Base-by-base conservation (phyloP, 2,113 vertebrate species). In the Ondatra zibethicus region DNA sequence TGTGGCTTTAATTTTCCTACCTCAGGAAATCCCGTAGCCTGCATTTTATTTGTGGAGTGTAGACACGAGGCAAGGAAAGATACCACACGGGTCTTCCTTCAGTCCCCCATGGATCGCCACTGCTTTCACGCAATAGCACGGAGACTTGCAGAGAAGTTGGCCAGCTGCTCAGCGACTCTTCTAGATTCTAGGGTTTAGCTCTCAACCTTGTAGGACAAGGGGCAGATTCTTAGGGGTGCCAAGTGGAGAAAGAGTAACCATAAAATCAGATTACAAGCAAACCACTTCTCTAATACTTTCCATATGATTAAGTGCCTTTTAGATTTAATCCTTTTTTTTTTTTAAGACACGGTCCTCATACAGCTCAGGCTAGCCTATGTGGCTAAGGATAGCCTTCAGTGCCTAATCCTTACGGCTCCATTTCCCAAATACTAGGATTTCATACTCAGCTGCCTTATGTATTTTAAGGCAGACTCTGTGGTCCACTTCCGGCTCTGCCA, bases 31-130 rank as follows among this genome's bases (percentile, higher is more conserved):
- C 52, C 94, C 82, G 72, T 33, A 55, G 55, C 89, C 94, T n/a
- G 27, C 33, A 17, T 80, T 19, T 70, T 81, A n/a, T 76, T 80
- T 89, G 45, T 52, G 29, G 42, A 78, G 27, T 90, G 80, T 80
- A 93, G 52, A 89, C 92, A 91, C 58, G 42, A 68, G 31, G 55
- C n/a, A 87, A 76, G 31, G 50, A 55, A 92, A 95, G 16, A n/a
- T 39, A 73, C 23, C 2, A 7, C 73, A 52, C 36, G 42, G 50
- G 4, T 0, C 27, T 80, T 89, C 63, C 5, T 29, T 92, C 89
- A n/a, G 78, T n/a, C 73, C 45, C 65, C 55, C 68, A 36, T 25
- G 25, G 47, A 73, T 63, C 3, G 42, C 10, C 39, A 36, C 33
- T 82, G 78, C 63, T 91, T 94, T 70, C 36, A 27, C 73, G 12